A percentile compares a stretch with the other conserved stretches of the same genome.
Evolutionary conservation across 2,113 vertebrate species (phyloP).

Genomic region (Stomatorhinus ivindoensis): DNA sequence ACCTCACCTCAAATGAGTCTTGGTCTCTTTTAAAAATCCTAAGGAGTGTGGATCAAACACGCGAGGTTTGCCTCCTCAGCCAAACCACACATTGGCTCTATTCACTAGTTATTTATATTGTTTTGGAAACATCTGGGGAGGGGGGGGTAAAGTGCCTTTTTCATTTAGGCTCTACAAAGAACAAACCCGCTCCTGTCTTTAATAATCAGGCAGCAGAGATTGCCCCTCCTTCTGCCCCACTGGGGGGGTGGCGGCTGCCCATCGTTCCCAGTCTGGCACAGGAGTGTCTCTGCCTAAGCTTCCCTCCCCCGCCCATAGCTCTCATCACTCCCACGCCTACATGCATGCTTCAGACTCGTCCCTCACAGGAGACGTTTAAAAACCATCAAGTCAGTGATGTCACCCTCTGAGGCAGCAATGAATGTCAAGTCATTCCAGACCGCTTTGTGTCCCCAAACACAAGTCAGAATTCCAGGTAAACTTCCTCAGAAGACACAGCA

Average conservation of each 20-base stretch:
- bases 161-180: background rate
- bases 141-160: background rate
- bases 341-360: background rate
- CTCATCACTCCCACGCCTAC: background rate
- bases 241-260: background rate
- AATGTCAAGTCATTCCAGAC: background rate
- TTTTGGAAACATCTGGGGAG: background rate
- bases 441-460: background rate
- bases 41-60: background rate
- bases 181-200: background rate
- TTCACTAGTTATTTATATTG: background rate
- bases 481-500: background rate
- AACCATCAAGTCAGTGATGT: background rate
- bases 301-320: background rate
- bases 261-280: background rate
- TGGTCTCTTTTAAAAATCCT: background rate
- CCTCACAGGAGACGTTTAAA: background rate
- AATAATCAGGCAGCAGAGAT: background rate
- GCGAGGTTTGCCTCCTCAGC: background rate
- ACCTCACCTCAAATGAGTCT: background rate
- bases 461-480: background rate
- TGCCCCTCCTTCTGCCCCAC: background rate
- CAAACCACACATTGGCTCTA: background rate
- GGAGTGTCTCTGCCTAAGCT: background rate
- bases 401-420: background rate